Base-by-base conservation (phyloP, 1,140 invertebrate species). In the Chrysoperla carnea region DNA sequence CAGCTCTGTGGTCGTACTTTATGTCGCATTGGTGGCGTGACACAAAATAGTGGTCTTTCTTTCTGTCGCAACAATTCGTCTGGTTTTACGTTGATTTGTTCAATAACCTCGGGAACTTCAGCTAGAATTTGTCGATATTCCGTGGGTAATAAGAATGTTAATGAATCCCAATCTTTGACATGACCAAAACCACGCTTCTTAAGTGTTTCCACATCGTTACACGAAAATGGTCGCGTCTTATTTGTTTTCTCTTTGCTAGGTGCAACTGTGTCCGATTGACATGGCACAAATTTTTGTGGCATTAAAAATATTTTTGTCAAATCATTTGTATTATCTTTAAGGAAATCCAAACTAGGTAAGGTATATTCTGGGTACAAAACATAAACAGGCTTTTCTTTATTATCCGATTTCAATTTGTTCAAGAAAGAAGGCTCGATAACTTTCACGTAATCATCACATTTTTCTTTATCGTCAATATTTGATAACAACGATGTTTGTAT, bases 281-380 rank as follows among this genome's bases (percentile, higher is more conserved):
- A 59, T 11, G 52, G 36, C 37, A 41, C 49, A 15, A 48, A 50
- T 49, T 50, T 62, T 57, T 61, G 62, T 48, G 40, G 55, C 44
- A 42, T 51, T 47, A 63, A 29, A 52, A 63, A 41, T 39, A 58
- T 42, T 70, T 73, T 27, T 63, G 74, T 23, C 63, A 68, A 13
- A 71, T 60, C n/a, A 68, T 72, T 71, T 29, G 66, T 66, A 48
- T 70, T 72, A 29, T 72, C 67, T 43, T 76, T 73, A 12, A 93
- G 70, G 61, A 93, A 93, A 41, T 77, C 81, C 39, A 92, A 68
- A 63, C 92, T 84, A 8, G 88, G 89, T 36, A 93, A 60, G 1
- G 86, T 81, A 54, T 93, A 93, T 61, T 86, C 90, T 11, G 89
- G 89, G 67, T 90, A 93, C 46, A 89, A 76, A 36, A 93, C 80